phyloP scores from a whole-genome alignment of 2,888 invertebrate species.

The Paralinhomoeus sp. region DNA sequence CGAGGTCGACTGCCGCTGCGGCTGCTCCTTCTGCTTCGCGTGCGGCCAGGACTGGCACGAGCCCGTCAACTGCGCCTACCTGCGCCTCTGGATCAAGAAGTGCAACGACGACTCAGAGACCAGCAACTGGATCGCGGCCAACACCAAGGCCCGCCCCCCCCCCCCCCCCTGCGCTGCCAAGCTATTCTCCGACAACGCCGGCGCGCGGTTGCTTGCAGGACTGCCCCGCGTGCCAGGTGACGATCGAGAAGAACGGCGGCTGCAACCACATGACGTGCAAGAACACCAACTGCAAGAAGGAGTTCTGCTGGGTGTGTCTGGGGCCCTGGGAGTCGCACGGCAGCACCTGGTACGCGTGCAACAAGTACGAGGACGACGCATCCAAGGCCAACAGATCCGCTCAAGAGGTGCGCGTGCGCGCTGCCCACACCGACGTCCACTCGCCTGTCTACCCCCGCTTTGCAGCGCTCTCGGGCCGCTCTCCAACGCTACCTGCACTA shows the following conservation, averaged over 20 bases:
- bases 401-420: slow-evolving; percentile 51
- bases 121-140: slow-evolving; percentile 95
- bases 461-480: slow-evolving; percentile 54
- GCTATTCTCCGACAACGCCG: too few relatives aligned
- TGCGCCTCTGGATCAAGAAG: slow-evolving; percentile 90
- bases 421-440: slow-evolving; percentile 4
- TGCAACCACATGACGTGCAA: slow-evolving; percentile 99
- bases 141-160: slow-evolving; percentile 56
- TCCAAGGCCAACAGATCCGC: slow-evolving; percentile 86
- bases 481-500: slow-evolving; percentile 91
- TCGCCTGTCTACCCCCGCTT: slow-evolving; percentile 3
- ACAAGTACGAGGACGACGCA: slow-evolving; percentile 60
- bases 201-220: slow-evolving; percentile 42
- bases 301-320: slow-evolving; percentile 98
- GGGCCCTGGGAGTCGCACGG: slow-evolving; percentile 98
- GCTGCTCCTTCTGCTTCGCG: slow-evolving; percentile 41
- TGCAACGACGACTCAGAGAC: slow-evolving; percentile 98
- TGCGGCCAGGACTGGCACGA: slow-evolving; percentile 97
- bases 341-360: slow-evolving; percentile 49
- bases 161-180: too few relatives aligned
- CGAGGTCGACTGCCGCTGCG: slow-evolving; percentile 74
- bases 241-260: slow-evolving; percentile 56
- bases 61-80: slow-evolving; percentile 72
- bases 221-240: slow-evolving; percentile 85
- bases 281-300: slow-evolving; percentile 86